Base-by-base conservation (phyloP, 2,888 invertebrate species). In the Netelia inedita region DNA sequence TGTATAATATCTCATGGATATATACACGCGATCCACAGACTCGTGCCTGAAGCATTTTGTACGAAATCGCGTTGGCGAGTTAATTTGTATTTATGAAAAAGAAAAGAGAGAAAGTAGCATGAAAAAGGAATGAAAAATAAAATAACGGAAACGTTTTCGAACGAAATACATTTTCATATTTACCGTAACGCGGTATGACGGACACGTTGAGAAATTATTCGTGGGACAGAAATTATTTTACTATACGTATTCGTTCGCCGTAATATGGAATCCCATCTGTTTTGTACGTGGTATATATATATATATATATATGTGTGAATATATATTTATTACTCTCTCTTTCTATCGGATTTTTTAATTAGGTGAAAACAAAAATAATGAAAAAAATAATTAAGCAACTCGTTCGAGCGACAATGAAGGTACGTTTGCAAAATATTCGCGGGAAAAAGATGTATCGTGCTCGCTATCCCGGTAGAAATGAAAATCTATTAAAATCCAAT, bases 11-110 rank as follows among this genome's bases (percentile, higher is more conserved):
- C 35, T 61, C 16, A 35, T 2, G 21, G 61, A 50, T 21, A 53
- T 63, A 53, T n/a, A 11, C 57, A n/a, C 2, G 11, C 19, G 16
- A 19, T 50, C 16, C 55, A 55, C 50, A 63, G 46, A 55, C 65
- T 46, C 46, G 57, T 85, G 66, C 74, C 55, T 81, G 53, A 63
- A 74, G 19, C 59, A 57, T 74, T 69, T 46, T 11, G 9, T 59
- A 53, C 74, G 19, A 16, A 74, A 81, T 74, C 50, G 35, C 1
- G 14, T 16, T 66, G 53, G 43, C 43, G 11, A 6, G 10, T 43
- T 57, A 16, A 69, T 73, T 53, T 28, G 28, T 28, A 23, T 68
- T 43, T 28, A 19, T 19, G 8, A 9, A 53, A 16, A 57, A 16
- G n/a, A 59, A 57, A 68, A 11, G 16, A 23, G 43, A 41, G 28